Percentiles rank a stretch among this genome's conserved stretches.
These are phyloP conservation scores for Sthenelais limicola DNA, from an alignment of 2,888 invertebrate species.

Conservation along the genomic window DNA sequence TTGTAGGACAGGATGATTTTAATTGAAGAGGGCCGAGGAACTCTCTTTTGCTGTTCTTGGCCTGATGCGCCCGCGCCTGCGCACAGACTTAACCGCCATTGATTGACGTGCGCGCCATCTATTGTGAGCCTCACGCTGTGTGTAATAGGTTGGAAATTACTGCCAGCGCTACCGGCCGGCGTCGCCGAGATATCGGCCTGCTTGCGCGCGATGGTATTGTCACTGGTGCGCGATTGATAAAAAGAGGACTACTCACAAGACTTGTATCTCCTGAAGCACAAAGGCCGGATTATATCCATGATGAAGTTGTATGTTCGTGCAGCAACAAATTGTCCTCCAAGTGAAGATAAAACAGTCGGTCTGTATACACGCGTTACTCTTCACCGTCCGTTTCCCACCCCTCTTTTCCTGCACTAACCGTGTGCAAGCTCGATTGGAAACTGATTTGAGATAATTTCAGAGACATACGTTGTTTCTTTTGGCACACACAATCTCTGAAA, in stretches of 20 bases:
- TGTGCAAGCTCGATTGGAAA: too few species aligned
- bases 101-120: not conserved
- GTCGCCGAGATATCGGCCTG: not conserved
- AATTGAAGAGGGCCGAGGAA: too few species aligned
- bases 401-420: too few species aligned
- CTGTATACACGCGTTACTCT: too few species aligned
- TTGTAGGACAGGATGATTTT: too few species aligned
- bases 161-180: not conserved
- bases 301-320: not conserved
- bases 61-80: conserved; percentile 5
- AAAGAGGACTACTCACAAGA: not conserved
- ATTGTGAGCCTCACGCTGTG: conserved; percentile 19
- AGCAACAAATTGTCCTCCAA: too few species aligned
- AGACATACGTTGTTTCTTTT: too few species aligned
- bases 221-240: conserved; percentile 2
- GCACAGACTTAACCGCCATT: conserved; percentile 14
- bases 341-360: too few species aligned
- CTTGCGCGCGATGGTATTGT: not conserved
- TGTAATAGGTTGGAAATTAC: conserved; percentile 21
- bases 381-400: too few species aligned
- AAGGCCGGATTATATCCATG: conserved; percentile 16
- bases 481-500: too few species aligned
- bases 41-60: too few species aligned
- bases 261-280: conserved; percentile 9
- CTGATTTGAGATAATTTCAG: too few species aligned